phyloP scores from a whole-genome alignment of 1,140 invertebrate genomes.

The Pomacea maculata region DNA sequence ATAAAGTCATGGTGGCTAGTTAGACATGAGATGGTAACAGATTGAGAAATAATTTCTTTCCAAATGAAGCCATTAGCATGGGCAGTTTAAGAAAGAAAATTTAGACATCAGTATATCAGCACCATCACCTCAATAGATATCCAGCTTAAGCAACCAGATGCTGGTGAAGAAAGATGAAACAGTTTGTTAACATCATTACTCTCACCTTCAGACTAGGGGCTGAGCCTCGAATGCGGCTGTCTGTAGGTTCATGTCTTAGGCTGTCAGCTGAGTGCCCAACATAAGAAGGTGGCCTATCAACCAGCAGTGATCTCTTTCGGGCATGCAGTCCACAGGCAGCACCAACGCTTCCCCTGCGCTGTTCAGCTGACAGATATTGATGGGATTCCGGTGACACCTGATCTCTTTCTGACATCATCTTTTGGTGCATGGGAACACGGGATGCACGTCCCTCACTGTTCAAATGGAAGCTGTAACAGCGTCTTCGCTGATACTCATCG shows the following conservation, averaged over 20 bases:
- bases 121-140: too few relatives aligned
- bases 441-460: conserved; percentile 55
- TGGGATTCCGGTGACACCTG: conserved; percentile 31
- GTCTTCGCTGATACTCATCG: conserved; percentile 48
- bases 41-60: too few relatives aligned
- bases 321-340: conserved; percentile 52
- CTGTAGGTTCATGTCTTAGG: conserved; percentile 12
- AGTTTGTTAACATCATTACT: background rate
- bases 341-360: conserved; percentile 56
- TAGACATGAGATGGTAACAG: too few relatives aligned
- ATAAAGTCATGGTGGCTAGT: too few relatives aligned
- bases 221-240: conserved; percentile 62
- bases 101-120: too few relatives aligned
- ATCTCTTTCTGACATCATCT: conserved; percentile 37
- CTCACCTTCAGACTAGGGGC: conserved; percentile 25
- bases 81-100: too few relatives aligned
- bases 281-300: conserved; percentile 52
- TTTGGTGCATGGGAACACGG: conserved; percentile 29
- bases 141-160: too few relatives aligned
- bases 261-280: conserved; percentile 32
- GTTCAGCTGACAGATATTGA: conserved; percentile 47
- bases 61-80: too few relatives aligned
- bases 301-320: conserved; percentile 49
- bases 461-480: conserved; percentile 60
- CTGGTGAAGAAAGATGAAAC: too few relatives aligned